Conservation (phyloP, 2,797 vertebrate species). For the Monodelphis domestica region DNA sequence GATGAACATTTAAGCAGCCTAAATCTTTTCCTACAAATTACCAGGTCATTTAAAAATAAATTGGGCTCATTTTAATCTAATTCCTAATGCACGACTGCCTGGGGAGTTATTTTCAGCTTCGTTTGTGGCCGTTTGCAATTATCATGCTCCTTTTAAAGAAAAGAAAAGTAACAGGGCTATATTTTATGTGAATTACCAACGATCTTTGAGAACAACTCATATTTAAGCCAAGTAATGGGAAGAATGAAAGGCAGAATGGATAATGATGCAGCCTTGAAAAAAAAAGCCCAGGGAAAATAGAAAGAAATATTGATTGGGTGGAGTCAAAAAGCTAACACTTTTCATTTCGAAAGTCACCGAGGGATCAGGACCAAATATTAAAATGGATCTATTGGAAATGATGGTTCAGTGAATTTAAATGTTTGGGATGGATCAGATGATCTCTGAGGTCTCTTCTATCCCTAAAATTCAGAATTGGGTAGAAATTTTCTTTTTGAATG, state of each 20-base stretch:
- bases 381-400: neutral
- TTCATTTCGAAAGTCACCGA: constrained; percentile 52
- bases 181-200: constrained; percentile 79
- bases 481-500: constrained; percentile 20
- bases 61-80: constrained; percentile 85
- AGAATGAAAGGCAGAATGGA: constrained; percentile 55
- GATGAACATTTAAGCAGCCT: constrained; percentile 80
- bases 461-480: neutral
- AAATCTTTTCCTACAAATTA: constrained; percentile 80
- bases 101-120: constrained; percentile 86
- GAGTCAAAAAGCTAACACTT: constrained; percentile 54
- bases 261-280: constrained; percentile 23
- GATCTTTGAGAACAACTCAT: constrained; percentile 76
- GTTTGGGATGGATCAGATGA: constrained; percentile 15
- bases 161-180: constrained; percentile 80
- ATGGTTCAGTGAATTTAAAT: constrained; percentile 29
- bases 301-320: constrained; percentile 14
- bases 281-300: constrained; percentile 43
- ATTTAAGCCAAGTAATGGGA: constrained; percentile 73
- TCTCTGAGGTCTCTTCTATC: constrained; percentile 35
- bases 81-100: constrained; percentile 83
- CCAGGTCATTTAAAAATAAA: constrained; percentile 85
- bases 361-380: constrained; percentile 50
- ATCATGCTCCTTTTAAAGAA: constrained; percentile 82
- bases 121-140: constrained; percentile 83